A percentile compares a stretch with the other conserved stretches of the same genome.
Evolutionary conservation across 1,140 invertebrate species (phyloP).

Genomic region (Berghia stephanieae): DNA sequence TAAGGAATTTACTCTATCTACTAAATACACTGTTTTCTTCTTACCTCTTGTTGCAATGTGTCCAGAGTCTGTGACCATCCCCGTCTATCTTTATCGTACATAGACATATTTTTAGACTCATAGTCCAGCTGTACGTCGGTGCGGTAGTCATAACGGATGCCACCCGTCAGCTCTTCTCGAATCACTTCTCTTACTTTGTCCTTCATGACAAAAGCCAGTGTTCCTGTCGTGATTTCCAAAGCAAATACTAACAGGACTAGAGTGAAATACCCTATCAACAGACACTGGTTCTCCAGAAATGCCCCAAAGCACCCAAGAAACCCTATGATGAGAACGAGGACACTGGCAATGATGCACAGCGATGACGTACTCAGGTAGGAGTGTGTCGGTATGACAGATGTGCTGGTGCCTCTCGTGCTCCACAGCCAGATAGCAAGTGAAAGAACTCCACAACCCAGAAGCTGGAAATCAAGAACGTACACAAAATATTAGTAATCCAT

Average conservation of each 20-base stretch:
- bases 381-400: slow-evolving; percentile 45
- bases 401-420: slow-evolving; percentile 58
- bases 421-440: slow-evolving; percentile 79
- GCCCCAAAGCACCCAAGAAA: slow-evolving; percentile 92
- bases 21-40: slow-evolving; percentile 18
- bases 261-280: slow-evolving; percentile 84
- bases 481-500: background rate
- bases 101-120: background rate
- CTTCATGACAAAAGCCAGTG: slow-evolving; percentile 81
- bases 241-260: slow-evolving; percentile 83
- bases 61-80: slow-evolving; percentile 45
- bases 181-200: slow-evolving; percentile 73
- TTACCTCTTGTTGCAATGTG: slow-evolving; percentile 50
- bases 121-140: slow-evolving; percentile 25
- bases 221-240: slow-evolving; percentile 80
- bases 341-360: slow-evolving; percentile 74
- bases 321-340: slow-evolving; percentile 82
- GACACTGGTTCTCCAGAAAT: slow-evolving; percentile 83
- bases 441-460: slow-evolving; percentile 76
- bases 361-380: slow-evolving; percentile 55
- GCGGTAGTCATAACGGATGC: slow-evolving; percentile 47
- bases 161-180: slow-evolving; percentile 44
- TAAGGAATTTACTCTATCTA: too few species aligned
- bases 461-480: slow-evolving; percentile 68
- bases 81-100: slow-evolving; percentile 19